These are phyloP conservation scores for Plusia festucae DNA, from an alignment of 2,888 invertebrate genomes.

Conservation along the genomic window DNA sequence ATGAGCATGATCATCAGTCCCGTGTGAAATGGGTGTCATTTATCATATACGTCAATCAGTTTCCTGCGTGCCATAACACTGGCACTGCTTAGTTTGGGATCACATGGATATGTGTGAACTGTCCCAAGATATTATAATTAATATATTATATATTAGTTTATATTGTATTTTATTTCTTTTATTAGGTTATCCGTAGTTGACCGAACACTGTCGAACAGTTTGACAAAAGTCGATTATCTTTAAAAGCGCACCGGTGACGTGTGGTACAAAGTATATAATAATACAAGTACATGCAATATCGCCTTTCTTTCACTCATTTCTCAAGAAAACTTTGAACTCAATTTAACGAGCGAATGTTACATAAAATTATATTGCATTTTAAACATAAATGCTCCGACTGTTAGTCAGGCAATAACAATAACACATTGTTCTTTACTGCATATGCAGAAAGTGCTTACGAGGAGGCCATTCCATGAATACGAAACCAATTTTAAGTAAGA, in stretches of 20 bases:
- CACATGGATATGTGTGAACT: too few relatives aligned
- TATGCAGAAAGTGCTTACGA: slow-evolving; percentile 37
- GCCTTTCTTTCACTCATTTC: slow-evolving; percentile 26
- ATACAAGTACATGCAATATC: neutral
- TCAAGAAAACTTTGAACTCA: slow-evolving; percentile 29
- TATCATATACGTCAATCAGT: too few relatives aligned
- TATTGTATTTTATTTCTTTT: too few relatives aligned
- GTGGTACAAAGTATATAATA: too few relatives aligned
- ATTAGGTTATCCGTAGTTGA: too few relatives aligned
- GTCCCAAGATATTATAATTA: too few relatives aligned
- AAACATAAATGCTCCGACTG: slow-evolving; percentile 30
- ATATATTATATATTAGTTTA: too few relatives aligned
- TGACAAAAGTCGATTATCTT: neutral
- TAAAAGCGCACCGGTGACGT: neutral
- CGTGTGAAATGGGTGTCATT: too few relatives aligned
- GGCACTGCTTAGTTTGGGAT: too few relatives aligned
- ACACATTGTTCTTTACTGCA: slow-evolving; percentile 35
- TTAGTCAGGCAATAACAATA: slow-evolving; percentile 47
- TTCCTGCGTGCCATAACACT: too few relatives aligned
- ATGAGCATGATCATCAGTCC: too few relatives aligned
- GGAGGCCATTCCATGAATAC: slow-evolving; percentile 38
- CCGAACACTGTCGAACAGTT: too few relatives aligned
- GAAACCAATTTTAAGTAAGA: slow-evolving; percentile 36
- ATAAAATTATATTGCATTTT: slow-evolving; percentile 40
- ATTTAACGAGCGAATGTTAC: slow-evolving; percentile 24